Evolutionary conservation across 2,113 vertebrate species (phyloP).

Genomic region (Podiceps cristatus): DNA sequence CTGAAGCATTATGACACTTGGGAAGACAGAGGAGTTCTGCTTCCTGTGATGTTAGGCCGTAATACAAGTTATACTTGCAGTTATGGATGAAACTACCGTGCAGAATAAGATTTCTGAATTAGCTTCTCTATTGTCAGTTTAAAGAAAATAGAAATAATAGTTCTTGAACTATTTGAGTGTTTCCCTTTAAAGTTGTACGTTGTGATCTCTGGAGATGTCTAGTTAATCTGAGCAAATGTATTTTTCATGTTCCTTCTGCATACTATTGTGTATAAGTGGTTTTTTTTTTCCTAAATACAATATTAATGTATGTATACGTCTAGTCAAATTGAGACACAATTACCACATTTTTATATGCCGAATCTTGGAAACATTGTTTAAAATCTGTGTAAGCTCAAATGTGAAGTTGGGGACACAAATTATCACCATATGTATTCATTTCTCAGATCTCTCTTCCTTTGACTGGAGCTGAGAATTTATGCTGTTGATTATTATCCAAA

Average conservation of each 20-base stretch:
- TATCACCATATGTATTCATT: neutral
- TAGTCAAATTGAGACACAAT: neutral
- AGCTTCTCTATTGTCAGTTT: neutral
- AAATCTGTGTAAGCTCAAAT: neutral
- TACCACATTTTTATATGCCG: neutral
- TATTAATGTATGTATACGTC: neutral
- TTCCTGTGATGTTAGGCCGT: neutral
- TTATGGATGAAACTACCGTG: neutral
- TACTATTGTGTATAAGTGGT: neutral
- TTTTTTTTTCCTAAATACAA: neutral
- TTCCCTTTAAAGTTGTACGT: neutral
- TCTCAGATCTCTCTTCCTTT: neutral
- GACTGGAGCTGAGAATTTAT: neutral
- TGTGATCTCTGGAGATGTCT: neutral
- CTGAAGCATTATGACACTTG: neutral
- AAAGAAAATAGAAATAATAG: neutral
- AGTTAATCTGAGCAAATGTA: neutral
- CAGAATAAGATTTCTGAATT: neutral
- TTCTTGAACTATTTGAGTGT: neutral
- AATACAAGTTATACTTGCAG: neutral
- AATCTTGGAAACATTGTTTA: neutral
- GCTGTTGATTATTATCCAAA: neutral
- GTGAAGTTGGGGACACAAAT: neutral
- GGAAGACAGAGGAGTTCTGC: neutral
- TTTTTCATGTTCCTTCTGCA: neutral